Base-by-base conservation (phyloP, 2,797 vertebrate genomes). In the Zenarchopterus dispar region DNA sequence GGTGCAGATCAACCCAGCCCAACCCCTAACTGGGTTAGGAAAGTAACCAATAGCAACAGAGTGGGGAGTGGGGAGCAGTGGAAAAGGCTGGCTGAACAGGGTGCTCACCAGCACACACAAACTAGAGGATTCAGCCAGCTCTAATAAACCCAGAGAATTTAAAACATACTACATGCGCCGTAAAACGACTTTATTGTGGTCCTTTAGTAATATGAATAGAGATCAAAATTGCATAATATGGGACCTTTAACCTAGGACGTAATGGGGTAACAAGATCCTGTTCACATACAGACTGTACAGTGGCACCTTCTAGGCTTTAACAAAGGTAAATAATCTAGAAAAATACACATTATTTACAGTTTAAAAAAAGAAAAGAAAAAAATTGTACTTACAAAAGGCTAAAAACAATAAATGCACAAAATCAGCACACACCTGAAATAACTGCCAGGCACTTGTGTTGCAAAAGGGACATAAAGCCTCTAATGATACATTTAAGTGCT, bases 381-480 rank as follows among this genome's bases (percentile, higher is more conserved):
- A 62, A 39, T 62, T 44, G 2, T 39, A 70, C 28, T 72, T 72
- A 70, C 31, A 80, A 80, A 68, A 68, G 6, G 19, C 17, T 66
- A 50, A 50, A 75, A 76, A 55, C 22, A 67, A 65, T 53, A 64
- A 80, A 74, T 79, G 36, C 78, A 85, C 82, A 91, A 84, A 80
- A 91, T 80, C 67, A 84, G 52, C 43, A 56, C 51, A 84, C 19
- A 79, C 86, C 89, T 90, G 87, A 90, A 82, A 71, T 43, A 77
- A 33, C 62, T 82, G 67, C 68, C 84, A 92, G 90, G 90, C 89
- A 90, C 90, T 91, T 88, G 70, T 77, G 84, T 89, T 82, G 82
- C 62, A 88, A 77, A 86, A 82, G 67, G 73, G 56, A 80, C 58
- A 55, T 4, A 72, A 28, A 78, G 33, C 36, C 36, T 39, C 13